phyloP scores from a whole-genome alignment of 1,140 invertebrate genomes.

The Panonychus citri region DNA sequence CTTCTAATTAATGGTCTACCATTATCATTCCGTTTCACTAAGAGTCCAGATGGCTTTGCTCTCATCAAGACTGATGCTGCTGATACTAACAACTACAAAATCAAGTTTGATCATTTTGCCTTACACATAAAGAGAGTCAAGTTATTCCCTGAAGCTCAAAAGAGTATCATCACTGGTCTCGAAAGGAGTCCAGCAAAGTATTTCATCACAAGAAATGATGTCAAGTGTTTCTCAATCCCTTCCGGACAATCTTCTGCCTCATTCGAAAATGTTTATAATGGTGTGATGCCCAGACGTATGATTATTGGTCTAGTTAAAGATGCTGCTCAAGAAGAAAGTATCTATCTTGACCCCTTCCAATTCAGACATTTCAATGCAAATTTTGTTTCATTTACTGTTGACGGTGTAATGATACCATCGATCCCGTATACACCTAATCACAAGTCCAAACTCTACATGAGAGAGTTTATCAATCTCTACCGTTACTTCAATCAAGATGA shows the following conservation, averaged over 20 bases:
- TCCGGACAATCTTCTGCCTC: background rate
- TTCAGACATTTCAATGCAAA: background rate
- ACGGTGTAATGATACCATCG: background rate
- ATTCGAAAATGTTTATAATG: background rate
- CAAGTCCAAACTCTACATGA: background rate
- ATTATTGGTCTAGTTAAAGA: background rate
- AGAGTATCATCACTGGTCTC: background rate
- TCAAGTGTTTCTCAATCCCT: background rate
- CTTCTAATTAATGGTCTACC: background rate
- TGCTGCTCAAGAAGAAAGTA: background rate
- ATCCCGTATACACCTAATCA: background rate
- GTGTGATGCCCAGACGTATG: background rate
- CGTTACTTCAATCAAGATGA: background rate
- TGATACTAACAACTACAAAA: background rate
- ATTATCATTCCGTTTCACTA: background rate
- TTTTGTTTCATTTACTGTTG: background rate
- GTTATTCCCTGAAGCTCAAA: background rate
- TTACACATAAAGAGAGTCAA: background rate
- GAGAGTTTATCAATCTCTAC: background rate
- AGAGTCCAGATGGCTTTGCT: background rate
- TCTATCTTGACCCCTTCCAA: background rate
- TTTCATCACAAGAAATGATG: background rate
- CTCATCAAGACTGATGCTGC: no score
- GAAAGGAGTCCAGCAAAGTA: background rate
- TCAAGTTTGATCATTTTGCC: background rate